Conservation (phyloP, 2,888 invertebrate genomes). For the Nasonia oneida region DNA sequence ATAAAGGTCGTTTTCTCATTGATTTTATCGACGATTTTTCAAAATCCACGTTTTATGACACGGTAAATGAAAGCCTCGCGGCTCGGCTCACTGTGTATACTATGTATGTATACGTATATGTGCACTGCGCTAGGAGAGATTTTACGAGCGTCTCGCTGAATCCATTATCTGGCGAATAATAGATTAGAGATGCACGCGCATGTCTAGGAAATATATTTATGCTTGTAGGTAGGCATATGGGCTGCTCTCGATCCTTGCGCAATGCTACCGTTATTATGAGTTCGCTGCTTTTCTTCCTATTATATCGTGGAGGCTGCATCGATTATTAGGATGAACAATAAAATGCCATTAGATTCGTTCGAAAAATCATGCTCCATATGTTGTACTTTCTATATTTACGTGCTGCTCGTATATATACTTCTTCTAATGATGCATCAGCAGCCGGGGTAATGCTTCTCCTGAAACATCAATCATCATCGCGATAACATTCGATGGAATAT, state of each 20-base stretch:
- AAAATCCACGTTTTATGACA: slow-evolving; percentile 39
- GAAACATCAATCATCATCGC: not conserved
- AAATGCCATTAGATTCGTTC: not conserved
- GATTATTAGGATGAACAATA: slow-evolving; percentile 9
- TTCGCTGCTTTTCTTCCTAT: slow-evolving; percentile 7
- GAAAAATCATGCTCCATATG: not conserved
- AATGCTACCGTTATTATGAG: slow-evolving; percentile 20
- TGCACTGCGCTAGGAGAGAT: not conserved
- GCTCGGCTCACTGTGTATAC: not conserved
- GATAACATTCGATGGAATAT: not conserved
- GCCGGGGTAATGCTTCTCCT: not conserved
- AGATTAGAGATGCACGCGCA: slow-evolving; percentile 40
- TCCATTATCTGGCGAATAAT: slow-evolving; percentile 40
- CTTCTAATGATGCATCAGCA: slow-evolving; percentile 4
- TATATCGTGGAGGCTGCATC: slow-evolving; percentile 17
- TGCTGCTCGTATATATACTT: not conserved
- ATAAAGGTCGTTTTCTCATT: slow-evolving; percentile 56
- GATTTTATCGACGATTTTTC: slow-evolving; percentile 50
- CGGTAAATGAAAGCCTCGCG: slow-evolving; percentile 25
- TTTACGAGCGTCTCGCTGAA: slow-evolving; percentile 43
- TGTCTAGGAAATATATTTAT: slow-evolving; percentile 11
- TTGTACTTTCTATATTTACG: slow-evolving; percentile 4
- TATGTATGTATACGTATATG: not conserved
- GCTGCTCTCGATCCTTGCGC: not conserved
- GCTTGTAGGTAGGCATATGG: not conserved